phyloP scores from a whole-genome alignment of 2,888 invertebrate genomes.

The Meiosimyza platycephala region DNA sequence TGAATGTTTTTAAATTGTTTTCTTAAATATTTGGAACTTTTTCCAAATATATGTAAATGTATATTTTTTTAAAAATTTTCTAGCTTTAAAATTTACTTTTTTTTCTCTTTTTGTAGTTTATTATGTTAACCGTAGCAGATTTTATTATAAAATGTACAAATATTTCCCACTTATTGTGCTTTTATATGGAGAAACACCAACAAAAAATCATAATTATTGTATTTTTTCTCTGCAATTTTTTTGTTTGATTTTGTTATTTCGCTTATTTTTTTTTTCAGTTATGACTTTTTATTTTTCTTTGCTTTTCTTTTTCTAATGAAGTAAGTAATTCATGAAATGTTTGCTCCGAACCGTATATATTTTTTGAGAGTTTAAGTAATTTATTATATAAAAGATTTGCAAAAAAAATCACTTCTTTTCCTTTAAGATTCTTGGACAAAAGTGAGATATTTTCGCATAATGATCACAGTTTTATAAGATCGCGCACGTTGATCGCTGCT shows the following conservation, averaged over 20 bases:
- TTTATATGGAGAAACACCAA: conserved; percentile 20
- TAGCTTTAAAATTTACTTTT: not conserved
- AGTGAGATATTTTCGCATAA: conserved; percentile 55
- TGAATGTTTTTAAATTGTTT: not conserved
- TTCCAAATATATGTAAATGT: not conserved
- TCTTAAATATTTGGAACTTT: not conserved
- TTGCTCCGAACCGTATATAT: conserved; percentile 16
- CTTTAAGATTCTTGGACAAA: conserved; percentile 63
- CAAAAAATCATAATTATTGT: conserved; percentile 11
- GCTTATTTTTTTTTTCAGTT: conserved; percentile 11
- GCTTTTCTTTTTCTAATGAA: conserved; percentile 11
- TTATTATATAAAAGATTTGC: not conserved
- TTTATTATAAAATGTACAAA: conserved; percentile 21
- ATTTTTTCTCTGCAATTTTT: conserved; percentile 15
- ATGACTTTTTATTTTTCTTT: conserved; percentile 28
- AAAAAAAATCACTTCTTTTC: conserved; percentile 52
- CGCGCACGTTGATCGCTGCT: not conserved
- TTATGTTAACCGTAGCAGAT: not conserved
- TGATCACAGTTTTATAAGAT: conserved; percentile 25
- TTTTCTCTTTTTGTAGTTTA: not conserved
- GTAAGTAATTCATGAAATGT: conserved; percentile 10
- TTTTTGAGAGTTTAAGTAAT: conserved; percentile 25
- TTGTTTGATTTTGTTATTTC: conserved; percentile 14
- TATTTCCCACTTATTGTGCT: conserved; percentile 20
- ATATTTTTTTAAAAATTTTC: conserved; percentile 7